Evolutionary conservation across 2,888 invertebrate genomes (phyloP), one percentile per base, ranked within the genome.

Genomic region (Diadegma fenestrale): DNA sequence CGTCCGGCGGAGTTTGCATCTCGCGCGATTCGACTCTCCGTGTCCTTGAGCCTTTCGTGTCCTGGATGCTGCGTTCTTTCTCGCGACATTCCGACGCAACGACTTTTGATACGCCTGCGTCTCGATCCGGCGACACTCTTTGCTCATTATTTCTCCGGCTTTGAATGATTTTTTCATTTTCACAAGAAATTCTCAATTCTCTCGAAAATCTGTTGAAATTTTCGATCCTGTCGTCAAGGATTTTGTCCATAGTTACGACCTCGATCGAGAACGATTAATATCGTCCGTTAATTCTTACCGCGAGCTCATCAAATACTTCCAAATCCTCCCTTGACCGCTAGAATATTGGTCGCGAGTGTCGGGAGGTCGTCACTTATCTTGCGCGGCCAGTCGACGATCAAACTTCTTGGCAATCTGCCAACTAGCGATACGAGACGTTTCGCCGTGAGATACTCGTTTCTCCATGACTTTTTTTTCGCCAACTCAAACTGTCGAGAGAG

Each of bases 341-440:
- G 66, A 80, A 75, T 76, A 76, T 84, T 76, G 71, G 58, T 80
- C 58, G 83, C 43, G 72, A 43, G 37, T 37, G 43, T 45, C 63
- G 61, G 19, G 64, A 66, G 76, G 17, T 63, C 75, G 61, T 75
- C 58, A 43, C 14, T 45, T 66, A 26, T 7, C 45, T 64, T 12
- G 37, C 51, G 17, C 5, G 41, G 17, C 22, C 14, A 77, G 51
- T 58, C 33, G n/a, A 33, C 14, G 26, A 51, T n/a, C n/a, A 33
- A 6, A 63, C 51, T 66, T 66, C 66, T 82, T 80, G 80, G 80
- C 80, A 10, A 22, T 1, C 22, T 30, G 58, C 84, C 84, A 84
- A 80, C 48, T 58, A 61, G 72, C 80, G 54, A 61, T 45, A 76
- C 61, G 75, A 66, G 14, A 66, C n/a, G 7, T 48, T 69, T 77